phyloP scores from a whole-genome alignment of 2,113 vertebrate species.

The Pelmatolapia mariae region DNA sequence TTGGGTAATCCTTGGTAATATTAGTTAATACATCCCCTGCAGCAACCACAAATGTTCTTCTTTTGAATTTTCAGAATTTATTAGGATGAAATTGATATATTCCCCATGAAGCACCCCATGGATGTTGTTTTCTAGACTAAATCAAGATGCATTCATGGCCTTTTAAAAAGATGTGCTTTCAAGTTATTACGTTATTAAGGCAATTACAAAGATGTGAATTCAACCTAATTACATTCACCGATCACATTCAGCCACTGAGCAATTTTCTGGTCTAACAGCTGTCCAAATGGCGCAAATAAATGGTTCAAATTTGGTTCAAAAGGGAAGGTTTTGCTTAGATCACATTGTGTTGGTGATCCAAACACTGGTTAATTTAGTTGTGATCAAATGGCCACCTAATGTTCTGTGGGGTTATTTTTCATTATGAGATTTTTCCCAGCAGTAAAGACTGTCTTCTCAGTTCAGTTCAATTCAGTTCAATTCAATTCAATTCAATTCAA shows the following conservation, averaged over 20 bases:
- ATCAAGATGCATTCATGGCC: background rate
- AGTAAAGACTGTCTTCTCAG: background rate
- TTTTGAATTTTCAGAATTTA: background rate
- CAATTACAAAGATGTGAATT: background rate
- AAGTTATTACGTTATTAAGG: background rate
- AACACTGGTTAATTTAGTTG: background rate
- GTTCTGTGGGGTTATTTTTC: background rate
- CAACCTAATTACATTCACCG: background rate
- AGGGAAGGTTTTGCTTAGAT: background rate
- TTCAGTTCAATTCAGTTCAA: background rate
- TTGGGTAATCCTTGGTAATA: background rate
- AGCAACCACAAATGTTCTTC: background rate
- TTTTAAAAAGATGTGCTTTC: background rate
- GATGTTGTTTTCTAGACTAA: background rate
- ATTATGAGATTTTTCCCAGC: background rate
- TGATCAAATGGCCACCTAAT: background rate
- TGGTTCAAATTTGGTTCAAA: background rate
- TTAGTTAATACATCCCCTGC: background rate
- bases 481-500: background rate
- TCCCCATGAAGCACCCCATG: background rate
- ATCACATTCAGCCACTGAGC: background rate
- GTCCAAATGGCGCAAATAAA: background rate
- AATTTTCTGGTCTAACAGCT: background rate
- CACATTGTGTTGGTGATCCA: background rate
- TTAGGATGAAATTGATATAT: background rate